Conservation (phyloP, 2,797 vertebrate genomes). For the Urophycis tenuis region DNA sequence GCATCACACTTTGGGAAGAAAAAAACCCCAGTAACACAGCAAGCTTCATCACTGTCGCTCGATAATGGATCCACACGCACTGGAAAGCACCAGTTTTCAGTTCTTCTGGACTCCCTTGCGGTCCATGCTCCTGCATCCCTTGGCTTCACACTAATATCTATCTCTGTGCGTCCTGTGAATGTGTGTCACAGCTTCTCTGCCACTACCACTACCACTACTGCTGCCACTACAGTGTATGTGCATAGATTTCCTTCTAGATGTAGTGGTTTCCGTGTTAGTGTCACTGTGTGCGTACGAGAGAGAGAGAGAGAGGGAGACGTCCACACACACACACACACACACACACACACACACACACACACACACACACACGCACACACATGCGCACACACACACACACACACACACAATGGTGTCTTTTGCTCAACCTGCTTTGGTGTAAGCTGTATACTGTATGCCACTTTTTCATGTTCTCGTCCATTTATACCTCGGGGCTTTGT, state of each 20-base stretch:
- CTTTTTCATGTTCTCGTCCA: not conserved
- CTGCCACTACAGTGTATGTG: not conserved
- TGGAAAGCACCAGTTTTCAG: not conserved
- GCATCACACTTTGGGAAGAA: too few species aligned
- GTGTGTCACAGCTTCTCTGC: not conserved
- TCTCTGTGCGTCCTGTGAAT: too few species aligned
- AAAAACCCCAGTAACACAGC: too few species aligned
- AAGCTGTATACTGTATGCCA: slow-evolving; percentile 1
- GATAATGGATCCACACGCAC: slow-evolving; percentile 2
- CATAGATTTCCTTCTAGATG: not conserved
- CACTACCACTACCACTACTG: not conserved
- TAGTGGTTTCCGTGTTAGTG: not conserved
- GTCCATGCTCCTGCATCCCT: slow-evolving; percentile 27
- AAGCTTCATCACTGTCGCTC: slow-evolving; percentile 2
- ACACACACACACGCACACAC: too few species aligned
- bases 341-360: too few species aligned
- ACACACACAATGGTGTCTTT: not conserved
- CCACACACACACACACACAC: not conserved
- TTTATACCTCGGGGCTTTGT: not conserved
- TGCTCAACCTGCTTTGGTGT: not conserved
- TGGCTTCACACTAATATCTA: too few species aligned
- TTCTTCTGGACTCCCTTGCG: slow-evolving; percentile 31
- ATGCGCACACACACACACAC: too few species aligned
- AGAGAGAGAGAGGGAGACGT: not conserved
- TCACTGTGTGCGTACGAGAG: not conserved